Evolutionary conservation across 1,140 invertebrate genomes (phyloP).

Genomic region (Bradysia coprophila): DNA sequence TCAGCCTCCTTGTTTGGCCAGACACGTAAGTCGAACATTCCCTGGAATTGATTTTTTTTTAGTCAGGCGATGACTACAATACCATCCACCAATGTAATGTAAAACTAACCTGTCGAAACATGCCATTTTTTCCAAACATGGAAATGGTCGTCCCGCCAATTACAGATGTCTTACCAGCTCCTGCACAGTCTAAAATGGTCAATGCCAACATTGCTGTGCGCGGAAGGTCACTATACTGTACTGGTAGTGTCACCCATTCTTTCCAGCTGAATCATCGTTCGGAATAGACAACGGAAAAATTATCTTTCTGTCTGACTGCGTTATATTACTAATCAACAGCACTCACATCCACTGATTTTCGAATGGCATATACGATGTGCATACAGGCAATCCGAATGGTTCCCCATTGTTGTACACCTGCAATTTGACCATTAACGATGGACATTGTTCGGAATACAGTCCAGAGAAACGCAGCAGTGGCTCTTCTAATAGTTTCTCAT

Average conservation of each 20-base stretch:
- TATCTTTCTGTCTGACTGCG: no score
- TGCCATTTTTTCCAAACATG: constrained; percentile 82
- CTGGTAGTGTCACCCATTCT: constrained; percentile 87
- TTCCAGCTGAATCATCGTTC: constrained; percentile 58
- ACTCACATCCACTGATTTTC: constrained; percentile 81
- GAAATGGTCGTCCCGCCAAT: constrained; percentile 83
- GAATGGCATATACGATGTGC: constrained; percentile 87
- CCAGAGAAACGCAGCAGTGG: constrained; percentile 85
- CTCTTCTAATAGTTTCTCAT: constrained; percentile 70
- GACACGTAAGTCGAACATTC: constrained; percentile 59
- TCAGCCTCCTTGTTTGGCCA: constrained; percentile 68
- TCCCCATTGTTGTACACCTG: constrained; percentile 73
- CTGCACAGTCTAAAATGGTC: constrained; percentile 85
- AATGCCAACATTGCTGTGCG: constrained; percentile 75
- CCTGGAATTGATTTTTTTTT: constrained; percentile 20
- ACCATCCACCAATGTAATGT: no score
- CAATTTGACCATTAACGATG: constrained; percentile 74
- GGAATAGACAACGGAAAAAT: constrained; percentile 12
- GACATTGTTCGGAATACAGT: constrained; percentile 57
- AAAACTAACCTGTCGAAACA: constrained; percentile 51
- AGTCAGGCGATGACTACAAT: not conserved
- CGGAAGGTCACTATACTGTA: constrained; percentile 84
- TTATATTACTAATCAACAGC: not conserved
- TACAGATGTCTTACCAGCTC: constrained; percentile 59
- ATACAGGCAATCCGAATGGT: constrained; percentile 70